These are phyloP conservation scores for Cyphomyrus discorhynchus DNA, from an alignment of 2,113 vertebrate species.

Conservation along the genomic window DNA sequence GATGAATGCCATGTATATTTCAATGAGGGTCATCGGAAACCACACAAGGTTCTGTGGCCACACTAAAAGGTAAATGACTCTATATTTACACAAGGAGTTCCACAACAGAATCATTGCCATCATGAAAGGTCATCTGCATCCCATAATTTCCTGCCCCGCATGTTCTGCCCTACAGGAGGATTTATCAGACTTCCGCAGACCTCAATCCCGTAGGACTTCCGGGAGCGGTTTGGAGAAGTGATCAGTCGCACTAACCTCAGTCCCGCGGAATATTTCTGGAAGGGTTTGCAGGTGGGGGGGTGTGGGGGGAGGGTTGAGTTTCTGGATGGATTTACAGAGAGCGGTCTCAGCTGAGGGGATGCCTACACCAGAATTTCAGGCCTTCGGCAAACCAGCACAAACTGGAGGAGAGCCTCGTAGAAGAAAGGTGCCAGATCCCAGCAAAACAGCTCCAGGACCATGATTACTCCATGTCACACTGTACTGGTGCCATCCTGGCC, in stretches of 20 bases:
- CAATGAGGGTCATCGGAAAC: neutral
- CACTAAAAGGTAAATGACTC: neutral
- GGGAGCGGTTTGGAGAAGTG: neutral
- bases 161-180: neutral
- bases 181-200: neutral
- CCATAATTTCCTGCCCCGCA: neutral
- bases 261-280: neutral
- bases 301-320: neutral
- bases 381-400: neutral
- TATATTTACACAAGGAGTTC: neutral
- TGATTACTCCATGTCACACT: neutral
- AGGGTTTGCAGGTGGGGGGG: neutral
- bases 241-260: neutral
- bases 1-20: neutral
- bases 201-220: neutral
- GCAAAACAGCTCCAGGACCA: neutral
- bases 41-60: neutral
- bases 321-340: neutral
- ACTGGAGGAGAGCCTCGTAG: neutral
- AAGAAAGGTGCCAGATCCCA: neutral
- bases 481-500: neutral
- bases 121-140: neutral
- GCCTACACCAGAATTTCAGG: neutral
- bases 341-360: neutral
- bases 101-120: neutral